Conservation (phyloP, 2,888 invertebrate species). For the Gnatocerus cornutus region DNA sequence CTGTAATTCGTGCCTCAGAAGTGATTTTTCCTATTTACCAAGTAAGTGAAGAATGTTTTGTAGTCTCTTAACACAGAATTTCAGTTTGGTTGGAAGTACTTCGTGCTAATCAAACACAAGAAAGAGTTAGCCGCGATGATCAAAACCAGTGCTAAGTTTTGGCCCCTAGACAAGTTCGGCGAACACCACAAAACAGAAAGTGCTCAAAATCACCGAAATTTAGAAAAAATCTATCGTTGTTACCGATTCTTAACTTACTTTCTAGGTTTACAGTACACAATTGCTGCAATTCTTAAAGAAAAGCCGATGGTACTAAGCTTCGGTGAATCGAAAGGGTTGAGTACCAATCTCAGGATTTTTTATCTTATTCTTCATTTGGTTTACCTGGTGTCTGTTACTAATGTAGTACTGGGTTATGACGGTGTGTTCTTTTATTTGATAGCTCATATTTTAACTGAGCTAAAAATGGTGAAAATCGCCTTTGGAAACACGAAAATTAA, state of each 20-base stretch:
- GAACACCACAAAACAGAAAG: no score
- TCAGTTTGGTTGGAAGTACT: constrained; percentile 6
- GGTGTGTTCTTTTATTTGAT: constrained; percentile 32
- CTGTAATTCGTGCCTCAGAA: background rate
- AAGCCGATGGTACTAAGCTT: background rate
- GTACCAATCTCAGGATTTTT: no score
- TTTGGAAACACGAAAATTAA: constrained; percentile 9
- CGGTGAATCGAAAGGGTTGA: constrained; percentile 18
- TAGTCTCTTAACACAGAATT: no score
- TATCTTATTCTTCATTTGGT: constrained; percentile 9
- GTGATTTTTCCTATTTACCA: background rate
- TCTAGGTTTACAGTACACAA: no score
- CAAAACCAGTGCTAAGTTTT: no score
- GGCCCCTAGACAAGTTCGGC: no score
- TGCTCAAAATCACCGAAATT: no score
- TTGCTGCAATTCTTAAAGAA: background rate
- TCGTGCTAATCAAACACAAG: constrained; percentile 3
- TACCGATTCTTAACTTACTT: no score
- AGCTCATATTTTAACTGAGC: constrained; percentile 29
- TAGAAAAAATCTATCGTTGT: no score
- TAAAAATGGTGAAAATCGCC: constrained; percentile 22
- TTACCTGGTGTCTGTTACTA: background rate
- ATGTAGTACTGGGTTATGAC: constrained; percentile 21
- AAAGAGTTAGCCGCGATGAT: no score
- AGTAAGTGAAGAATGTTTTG: background rate